Conservation (phyloP, 2,797 vertebrate genomes). For the Semotilus atromaculatus region DNA sequence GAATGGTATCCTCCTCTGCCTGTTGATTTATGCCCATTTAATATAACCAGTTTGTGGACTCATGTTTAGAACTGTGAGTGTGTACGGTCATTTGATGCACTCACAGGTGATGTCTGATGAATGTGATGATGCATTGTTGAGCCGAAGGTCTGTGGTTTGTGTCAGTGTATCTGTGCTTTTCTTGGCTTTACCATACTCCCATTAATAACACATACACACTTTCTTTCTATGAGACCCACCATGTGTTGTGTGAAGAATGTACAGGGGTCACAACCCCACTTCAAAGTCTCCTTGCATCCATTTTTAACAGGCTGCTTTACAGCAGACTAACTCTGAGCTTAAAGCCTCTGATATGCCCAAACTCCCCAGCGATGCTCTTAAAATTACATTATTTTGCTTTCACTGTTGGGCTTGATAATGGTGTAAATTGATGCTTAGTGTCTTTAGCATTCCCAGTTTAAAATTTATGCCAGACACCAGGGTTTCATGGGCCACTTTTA, state of each 20-base stretch:
- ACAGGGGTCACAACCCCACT: constrained; percentile 46
- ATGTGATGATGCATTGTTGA: background rate
- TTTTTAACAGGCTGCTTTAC: constrained; percentile 37
- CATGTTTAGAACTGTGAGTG: background rate
- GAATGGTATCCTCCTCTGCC: background rate
- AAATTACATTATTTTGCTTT: constrained; percentile 1
- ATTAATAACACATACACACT: background rate
- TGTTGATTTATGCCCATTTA: constrained; percentile 4
- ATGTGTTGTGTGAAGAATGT: constrained; percentile 50
- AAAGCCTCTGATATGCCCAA: constrained; percentile 8
- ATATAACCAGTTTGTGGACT: background rate
- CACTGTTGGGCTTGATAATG: constrained; percentile 16
- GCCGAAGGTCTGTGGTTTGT: constrained; percentile 14
- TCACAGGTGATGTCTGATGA: background rate
- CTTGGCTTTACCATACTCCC: background rate
- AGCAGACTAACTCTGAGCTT: constrained; percentile 14
- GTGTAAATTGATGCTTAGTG: background rate
- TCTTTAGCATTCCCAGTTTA: background rate
- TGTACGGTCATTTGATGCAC: background rate
- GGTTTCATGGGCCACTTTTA: background rate
- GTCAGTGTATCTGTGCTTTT: constrained; percentile 14
- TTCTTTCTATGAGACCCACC: constrained; percentile 5
- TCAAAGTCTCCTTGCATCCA: constrained; percentile 45
- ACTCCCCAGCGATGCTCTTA: background rate
- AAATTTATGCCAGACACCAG: constrained; percentile 8